phyloP scores from a whole-genome alignment of 2,888 invertebrate genomes.

The Ectemnius cavifrons region DNA sequence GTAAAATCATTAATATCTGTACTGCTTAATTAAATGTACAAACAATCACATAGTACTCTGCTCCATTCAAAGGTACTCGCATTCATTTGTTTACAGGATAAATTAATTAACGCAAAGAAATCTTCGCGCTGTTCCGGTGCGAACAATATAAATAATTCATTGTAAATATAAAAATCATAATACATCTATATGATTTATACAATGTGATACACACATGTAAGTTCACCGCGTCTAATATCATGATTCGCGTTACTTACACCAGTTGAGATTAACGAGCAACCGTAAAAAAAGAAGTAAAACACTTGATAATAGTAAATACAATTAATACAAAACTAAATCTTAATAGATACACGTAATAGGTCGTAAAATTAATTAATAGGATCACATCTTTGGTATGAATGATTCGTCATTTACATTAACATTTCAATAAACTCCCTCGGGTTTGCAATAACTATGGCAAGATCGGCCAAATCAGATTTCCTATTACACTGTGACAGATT shows the following conservation, averaged over 20 bases:
- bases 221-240: too few species aligned
- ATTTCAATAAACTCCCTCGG: constrained; percentile 38
- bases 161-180: too few species aligned
- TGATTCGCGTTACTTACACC: too few species aligned
- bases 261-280: too few species aligned
- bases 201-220: too few species aligned
- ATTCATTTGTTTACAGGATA: not conserved
- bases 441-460: constrained; percentile 53
- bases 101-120: too few species aligned
- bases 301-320: too few species aligned
- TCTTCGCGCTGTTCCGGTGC: not conserved
- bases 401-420: constrained; percentile 39
- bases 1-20: constrained; percentile 10
- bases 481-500: too few species aligned
- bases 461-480: constrained; percentile 43
- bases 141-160: not conserved
- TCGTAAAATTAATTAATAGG: constrained; percentile 48
- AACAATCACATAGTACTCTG: constrained; percentile 6
- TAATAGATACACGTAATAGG: too few species aligned
- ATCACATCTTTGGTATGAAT: constrained; percentile 63
- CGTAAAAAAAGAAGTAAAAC: too few species aligned
- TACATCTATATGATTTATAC: too few species aligned
- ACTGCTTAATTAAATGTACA: constrained; percentile 16
- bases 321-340: too few species aligned
- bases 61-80: not conserved